These are phyloP conservation scores for Melinaea menophilus DNA, from an alignment of 2,888 invertebrate genomes.

Conservation along the genomic window DNA sequence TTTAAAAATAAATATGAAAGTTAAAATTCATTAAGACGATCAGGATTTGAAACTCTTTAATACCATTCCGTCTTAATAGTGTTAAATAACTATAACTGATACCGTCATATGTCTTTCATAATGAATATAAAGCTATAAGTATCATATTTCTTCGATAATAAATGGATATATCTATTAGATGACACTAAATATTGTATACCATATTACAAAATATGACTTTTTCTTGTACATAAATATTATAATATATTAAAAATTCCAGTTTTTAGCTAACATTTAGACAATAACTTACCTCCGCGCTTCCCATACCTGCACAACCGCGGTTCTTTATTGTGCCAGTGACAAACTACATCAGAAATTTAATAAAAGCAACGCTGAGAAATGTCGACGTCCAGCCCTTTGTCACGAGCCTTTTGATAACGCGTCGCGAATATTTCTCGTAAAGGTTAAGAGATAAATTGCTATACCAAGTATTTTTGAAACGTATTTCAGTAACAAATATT, in stretches of 20 bases:
- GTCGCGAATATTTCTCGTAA: slow-evolving; percentile 35
- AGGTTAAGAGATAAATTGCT: slow-evolving; percentile 12
- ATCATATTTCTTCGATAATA: no score
- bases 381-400: slow-evolving; percentile 52
- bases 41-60: no score
- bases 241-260: no score
- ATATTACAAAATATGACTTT: background rate
- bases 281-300: slow-evolving; percentile 45
- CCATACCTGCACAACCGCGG: slow-evolving; percentile 60
- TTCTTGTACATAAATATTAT: background rate
- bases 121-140: no score
- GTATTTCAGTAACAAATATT: no score
- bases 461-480: background rate
- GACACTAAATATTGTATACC: no score
- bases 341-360: slow-evolving; percentile 73
- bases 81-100: no score
- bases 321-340: slow-evolving; percentile 70
- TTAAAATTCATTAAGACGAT: no score
- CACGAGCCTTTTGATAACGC: slow-evolving; percentile 53
- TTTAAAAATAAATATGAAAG: no score
- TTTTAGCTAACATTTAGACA: slow-evolving; percentile 13
- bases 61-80: no score
- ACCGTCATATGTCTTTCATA: no score
- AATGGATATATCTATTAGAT: no score
- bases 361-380: slow-evolving; percentile 69